Evolutionary conservation across 2,113 vertebrate genomes (phyloP), one percentile per base, ranked within the genome.

Genomic region (Notothenia coriiceps): DNA sequence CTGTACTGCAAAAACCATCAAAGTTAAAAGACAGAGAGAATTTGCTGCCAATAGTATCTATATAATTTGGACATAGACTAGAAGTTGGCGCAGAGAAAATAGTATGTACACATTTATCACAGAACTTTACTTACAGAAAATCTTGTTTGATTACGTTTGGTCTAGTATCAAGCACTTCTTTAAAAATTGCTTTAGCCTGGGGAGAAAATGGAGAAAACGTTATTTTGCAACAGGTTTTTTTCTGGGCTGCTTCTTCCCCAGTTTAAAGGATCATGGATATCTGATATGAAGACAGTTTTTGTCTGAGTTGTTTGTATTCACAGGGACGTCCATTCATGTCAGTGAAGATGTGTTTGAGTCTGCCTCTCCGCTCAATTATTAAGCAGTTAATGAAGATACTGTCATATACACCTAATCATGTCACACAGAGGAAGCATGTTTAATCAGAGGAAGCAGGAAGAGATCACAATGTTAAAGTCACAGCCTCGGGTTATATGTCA

Each of bases 131-230:
- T 92, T 79, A 96, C 94, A 87, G 67, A 49, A 95, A 89, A 8
- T 87, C 55, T 2, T 74, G 50, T 11, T 70, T 66, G 33, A 86
- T 81, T 12, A 90, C 57, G 15, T 85, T 70, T 73, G 82, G 61
- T 8, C 77, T 74, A 5, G 10, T 22, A 1, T 82, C 43, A 60
- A 84, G 44, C 8, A 82, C 51, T 25, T 87, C 69, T 62, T 74
- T 89, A 74, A 95, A 93, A 66, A 96, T 91, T 9, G 89, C 89
- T 86, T 89, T 89, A 64, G 95, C 94, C 95, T 96, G 76, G 3
- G 47, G 56, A 83, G 65, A 51, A 70, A 79, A 71, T 13, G 6
- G 57, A n/a, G 70, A 62, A 46, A 47, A 40, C 25, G 11, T 47
- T 54, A 15, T 17, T 25, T 17, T 49, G 46, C 56, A 57, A 55